Evolutionary conservation across 2,113 vertebrate genomes (phyloP), one percentile per base, ranked within the genome.

Genomic region (Equus quagga): DNA sequence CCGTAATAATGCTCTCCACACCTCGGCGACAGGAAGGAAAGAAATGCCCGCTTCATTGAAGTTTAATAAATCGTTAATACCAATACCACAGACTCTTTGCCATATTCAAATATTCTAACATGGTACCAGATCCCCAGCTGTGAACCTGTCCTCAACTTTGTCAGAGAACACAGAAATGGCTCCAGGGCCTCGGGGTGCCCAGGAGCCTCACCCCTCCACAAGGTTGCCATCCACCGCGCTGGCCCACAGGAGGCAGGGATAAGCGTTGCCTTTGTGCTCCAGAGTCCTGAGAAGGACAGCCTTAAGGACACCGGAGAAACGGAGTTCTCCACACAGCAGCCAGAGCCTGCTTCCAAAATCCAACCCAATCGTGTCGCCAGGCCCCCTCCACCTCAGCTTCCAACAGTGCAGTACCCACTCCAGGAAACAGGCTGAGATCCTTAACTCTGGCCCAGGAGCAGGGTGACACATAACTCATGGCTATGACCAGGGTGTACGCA

Each of bases 311-410:
- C n/a, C 15, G 11, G n/a, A 51, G 26, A 51, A 26, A 72, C 1
- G 0, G 0, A 49, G 58, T 33, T 60, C 31, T 65, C 24, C 36
- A 15, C 3, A 3, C 18, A 18, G 49, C 12, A 0, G 46, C 49
- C 33, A 19, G 36, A 21, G 1, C 33, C 51, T 65, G 28, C 58
- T 46, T 86, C 13, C 18, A 10, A 67, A n/a, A 18, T 28, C 18
- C 19, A 44, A 56, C 8, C 60, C 15, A 15, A 26, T 8, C 1
- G 2, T 6, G 13, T n/a, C 19, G 44, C 46, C 44, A 41, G 51
- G 31, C 7, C 64, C 41, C 46, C 23, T 3, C 8, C 56, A 17
- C 6, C 5, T 19, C 28, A 0, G 11, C 44, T 21, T 51, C 26
- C 26, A 31, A 24, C 44, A 33, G 3, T 1, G 12, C 12, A 26